phyloP scores from a whole-genome alignment of 2,888 invertebrate species.

The Apodemia duryi region DNA sequence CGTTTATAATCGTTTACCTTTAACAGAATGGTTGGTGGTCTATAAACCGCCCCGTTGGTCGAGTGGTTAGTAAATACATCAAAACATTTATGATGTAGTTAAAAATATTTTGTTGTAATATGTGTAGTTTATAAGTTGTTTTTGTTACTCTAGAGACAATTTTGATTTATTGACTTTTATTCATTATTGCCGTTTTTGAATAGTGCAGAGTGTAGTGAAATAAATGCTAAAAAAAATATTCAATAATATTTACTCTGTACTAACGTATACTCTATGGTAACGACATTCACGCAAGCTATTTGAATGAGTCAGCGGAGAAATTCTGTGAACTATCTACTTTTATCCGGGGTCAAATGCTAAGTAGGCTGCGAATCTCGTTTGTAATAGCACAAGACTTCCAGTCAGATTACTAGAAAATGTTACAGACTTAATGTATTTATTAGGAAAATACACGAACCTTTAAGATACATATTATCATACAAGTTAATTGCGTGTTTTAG shows the following conservation, averaged over 20 bases:
- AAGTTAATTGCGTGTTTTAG: neutral
- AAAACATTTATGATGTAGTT: too few species aligned
- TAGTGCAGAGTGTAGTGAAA: too few species aligned
- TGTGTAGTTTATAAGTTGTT: too few species aligned
- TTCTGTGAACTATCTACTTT: constrained; percentile 12
- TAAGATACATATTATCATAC: neutral
- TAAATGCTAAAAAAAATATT: neutral
- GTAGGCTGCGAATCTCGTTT: constrained; percentile 8
- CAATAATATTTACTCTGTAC: neutral
- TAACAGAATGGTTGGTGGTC: too few species aligned
- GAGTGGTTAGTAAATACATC: too few species aligned
- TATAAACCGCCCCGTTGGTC: too few species aligned
- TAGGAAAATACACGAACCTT: neutral
- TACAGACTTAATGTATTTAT: neutral
- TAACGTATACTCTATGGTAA: neutral
- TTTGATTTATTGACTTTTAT: too few species aligned
- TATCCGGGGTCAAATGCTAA: constrained; percentile 16
- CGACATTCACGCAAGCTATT: constrained; percentile 3
- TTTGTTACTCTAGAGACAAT: too few species aligned
- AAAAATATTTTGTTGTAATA: too few species aligned
- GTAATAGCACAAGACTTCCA: neutral
- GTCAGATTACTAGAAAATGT: neutral
- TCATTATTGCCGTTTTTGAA: too few species aligned
- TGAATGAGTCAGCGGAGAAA: constrained; percentile 15
- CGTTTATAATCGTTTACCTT: too few species aligned